Evolutionary conservation across 35 echinoderm and acorn worm species (phyloP), one percentile per base, ranked within the genome.

Genomic region (Heliocidaris tuberculata): DNA sequence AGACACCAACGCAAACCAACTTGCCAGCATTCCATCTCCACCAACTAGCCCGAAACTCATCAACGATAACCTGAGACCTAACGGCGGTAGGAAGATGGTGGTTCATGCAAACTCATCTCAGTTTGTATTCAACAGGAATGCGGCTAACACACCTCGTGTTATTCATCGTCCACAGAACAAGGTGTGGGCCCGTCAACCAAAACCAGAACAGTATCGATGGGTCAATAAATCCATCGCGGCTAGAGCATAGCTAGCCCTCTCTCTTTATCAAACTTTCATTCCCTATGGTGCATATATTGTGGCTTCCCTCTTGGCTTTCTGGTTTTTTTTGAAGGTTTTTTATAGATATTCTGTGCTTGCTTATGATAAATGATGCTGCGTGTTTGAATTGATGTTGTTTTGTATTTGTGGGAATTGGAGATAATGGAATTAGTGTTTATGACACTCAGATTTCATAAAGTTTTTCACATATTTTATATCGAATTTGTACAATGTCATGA

Each of bases 141-240:
- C 50, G 16, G 27, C 48, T 16, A 93, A 93, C 50, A 49, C 29
- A 48, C 91, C 91, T 13, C 91, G 91, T 5, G 29, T 93, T 15
- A 59, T 93, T 2, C 31, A 48, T 10, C 47, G 91, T 4, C 91
- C 91, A 29, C 91, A 93, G 50, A 93, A 59, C 91, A 49, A 48
- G 48, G 91, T 93, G 29, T 93, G 91, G 91, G 87, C 35, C 31
- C 87, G 87, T 48, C 91, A 93, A 59, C 47, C 91, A 21, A 50
- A 86, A 13, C 94, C 47, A 47, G 88, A 95, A 50, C 86, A 96
- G 65, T 96, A 95, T 31, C 88, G 90, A 31, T 96, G 96, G 96
- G 94, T 96, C 47, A 96, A 88, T 65, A 95, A 95, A 8, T 52
- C 94, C 13, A 19, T 96, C 7, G 70, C 85, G 21, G 96, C 60